Evolutionary conservation across 2,888 invertebrate genomes (phyloP), one percentile per base, ranked within the genome.

Genomic region (Mactromeris polynyma): DNA sequence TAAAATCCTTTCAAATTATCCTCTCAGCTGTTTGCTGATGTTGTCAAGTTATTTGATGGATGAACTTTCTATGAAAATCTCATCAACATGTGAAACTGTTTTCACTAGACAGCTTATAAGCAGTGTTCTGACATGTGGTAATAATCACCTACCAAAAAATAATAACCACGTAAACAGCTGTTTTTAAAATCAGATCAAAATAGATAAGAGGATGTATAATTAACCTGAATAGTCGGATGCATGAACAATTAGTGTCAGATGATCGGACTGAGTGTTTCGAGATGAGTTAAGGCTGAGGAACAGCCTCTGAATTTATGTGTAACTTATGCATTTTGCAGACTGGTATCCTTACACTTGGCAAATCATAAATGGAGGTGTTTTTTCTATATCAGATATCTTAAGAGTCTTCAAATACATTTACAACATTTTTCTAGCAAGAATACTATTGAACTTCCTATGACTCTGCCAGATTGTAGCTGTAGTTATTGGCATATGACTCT

Each of bases 41-140:
- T 36, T 73, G 73, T 36, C 4, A 11, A 36, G 33, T 36, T 73
- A 19, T 33, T 73, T 4, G 17, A 73, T 73, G 36, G 26, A 73
- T 19, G 17, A 73, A 64, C 0, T 46, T 46, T 46, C 46, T 46
- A 46, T 26, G 36, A 73, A 73, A 33, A 7, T 73, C 33, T 73
- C 36, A 33, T 33, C 73, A 73, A 33, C 73, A 33, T 73, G 73
- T 73, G 17, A 33, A 33, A 73, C 14, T 73, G 26, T 33, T 73
- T 73, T 73, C 73, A 73, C 73, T 73, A 19, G 33, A 36, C 36
- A 17, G 36, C 17, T 73, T 3, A 36, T 73, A 19, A 73, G 73
- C 73, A 33, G 14, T 69, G 33, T 31, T 73, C 36, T 33, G 33
- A 73, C 73, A 73, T 73, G 73, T 73, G 73, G 33, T 73, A 73